A percentile compares a stretch with the other conserved stretches of the same genome.
These are phyloP conservation scores for Colletes collaris DNA, from an alignment of 2,888 invertebrate species.

Conservation along the genomic window DNA sequence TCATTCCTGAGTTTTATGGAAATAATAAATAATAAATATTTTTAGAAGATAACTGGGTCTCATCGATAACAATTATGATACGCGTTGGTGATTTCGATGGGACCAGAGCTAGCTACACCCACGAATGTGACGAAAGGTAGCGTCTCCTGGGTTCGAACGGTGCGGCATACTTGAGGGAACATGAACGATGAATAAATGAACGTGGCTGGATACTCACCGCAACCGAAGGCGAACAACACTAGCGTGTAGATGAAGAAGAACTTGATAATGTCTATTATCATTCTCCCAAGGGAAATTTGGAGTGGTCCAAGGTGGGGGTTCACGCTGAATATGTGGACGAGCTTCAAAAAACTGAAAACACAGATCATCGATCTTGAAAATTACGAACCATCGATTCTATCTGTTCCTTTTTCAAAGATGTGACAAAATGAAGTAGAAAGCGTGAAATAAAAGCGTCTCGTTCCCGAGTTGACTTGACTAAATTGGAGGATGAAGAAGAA, in stretches of 20 bases:
- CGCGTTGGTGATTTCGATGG: neutral
- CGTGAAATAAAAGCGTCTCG: too few species aligned
- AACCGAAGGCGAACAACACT: constrained; percentile 97
- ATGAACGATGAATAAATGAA: constrained; percentile 36
- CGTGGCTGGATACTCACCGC: constrained; percentile 87
- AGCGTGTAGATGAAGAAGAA: constrained; percentile 97
- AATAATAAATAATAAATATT: too few species aligned
- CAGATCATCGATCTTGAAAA: too few species aligned
- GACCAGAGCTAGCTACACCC: too few species aligned
- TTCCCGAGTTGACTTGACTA: too few species aligned
- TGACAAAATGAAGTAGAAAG: too few species aligned
- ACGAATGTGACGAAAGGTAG: neutral
- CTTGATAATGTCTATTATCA: constrained; percentile 97
- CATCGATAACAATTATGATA: too few species aligned
- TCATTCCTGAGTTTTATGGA: constrained; percentile 86
- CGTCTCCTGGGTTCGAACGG: neutral
- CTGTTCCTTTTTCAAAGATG: too few species aligned
- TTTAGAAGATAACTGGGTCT: too few species aligned
- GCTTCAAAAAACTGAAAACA: constrained; percentile 91
- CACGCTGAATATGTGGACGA: constrained; percentile 98
- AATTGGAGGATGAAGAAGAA: neutral
- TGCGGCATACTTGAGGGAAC: neutral
- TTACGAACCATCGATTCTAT: too few species aligned
- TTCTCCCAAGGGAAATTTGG: constrained; percentile 96
- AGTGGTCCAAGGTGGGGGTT: constrained; percentile 97